phyloP scores from a whole-genome alignment of 2,888 invertebrate species.

The Eupithecia insigniata region DNA sequence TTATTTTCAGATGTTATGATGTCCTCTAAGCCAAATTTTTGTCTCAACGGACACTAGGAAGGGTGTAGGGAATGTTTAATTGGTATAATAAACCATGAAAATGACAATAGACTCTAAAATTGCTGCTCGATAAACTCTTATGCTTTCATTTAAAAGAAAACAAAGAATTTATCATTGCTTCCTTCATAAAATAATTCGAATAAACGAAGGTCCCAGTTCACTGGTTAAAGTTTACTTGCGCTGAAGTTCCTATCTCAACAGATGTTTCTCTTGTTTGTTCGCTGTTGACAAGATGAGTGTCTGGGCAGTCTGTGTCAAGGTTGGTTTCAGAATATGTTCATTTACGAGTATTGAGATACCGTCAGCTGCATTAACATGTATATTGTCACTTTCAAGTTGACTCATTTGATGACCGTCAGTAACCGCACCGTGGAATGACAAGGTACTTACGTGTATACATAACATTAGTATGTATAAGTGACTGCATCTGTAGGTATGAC shows the following conservation, averaged over 20 bases:
- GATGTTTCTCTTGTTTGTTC: slow-evolving; percentile 37
- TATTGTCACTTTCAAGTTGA: neutral
- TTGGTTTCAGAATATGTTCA: slow-evolving; percentile 2
- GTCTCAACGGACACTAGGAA: too few relatives aligned
- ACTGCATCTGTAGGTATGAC: too few relatives aligned
- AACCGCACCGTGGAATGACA: too few relatives aligned
- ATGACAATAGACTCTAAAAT: neutral
- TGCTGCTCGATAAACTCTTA: neutral
- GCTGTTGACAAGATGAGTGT: slow-evolving; percentile 36
- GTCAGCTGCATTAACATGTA: neutral
- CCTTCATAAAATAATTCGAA: neutral
- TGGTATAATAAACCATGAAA: too few relatives aligned
- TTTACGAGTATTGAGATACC: neutral
- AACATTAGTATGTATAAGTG: too few relatives aligned
- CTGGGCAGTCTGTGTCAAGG: slow-evolving; percentile 16
- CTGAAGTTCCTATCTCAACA: slow-evolving; percentile 34
- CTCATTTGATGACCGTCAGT: neutral
- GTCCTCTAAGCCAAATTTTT: too few relatives aligned
- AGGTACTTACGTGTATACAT: too few relatives aligned
- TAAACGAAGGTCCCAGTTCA: slow-evolving; percentile 26
- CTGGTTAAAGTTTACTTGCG: slow-evolving; percentile 25
- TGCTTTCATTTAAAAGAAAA: neutral
- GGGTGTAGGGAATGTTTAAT: too few relatives aligned
- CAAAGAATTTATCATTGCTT: neutral
- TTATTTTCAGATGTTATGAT: too few relatives aligned